Evolutionary conservation across 1,140 invertebrate species (phyloP), one percentile per base, ranked within the genome.

Genomic region (Scaptodrosophila lebanonensis): DNA sequence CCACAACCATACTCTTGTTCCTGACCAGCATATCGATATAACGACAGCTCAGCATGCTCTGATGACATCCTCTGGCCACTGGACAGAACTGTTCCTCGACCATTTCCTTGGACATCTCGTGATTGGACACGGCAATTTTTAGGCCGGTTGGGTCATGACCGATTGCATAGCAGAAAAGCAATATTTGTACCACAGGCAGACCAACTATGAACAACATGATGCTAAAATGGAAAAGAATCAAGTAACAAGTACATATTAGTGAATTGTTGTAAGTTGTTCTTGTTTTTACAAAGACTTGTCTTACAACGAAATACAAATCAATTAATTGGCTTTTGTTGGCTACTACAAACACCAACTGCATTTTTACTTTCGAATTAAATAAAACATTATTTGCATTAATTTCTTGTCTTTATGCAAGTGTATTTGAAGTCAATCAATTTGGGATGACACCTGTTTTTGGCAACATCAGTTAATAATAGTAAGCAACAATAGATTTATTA

Each of bases 81-180:
- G 86, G 77, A 83, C 89, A 91, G 36, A 88, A 62, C 64, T 90
- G 88, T 30, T 88, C 87, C 20, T 88, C 83, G 36, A 88, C 87
- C 60, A 89, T 90, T 62, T 89, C 90, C 20, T 87, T 88, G 50
- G 89, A 89, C 65, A 93, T 87, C 88, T 97, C 95, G 52, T 94
- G 88, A 88, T 97, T 97, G 25, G 97, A 93, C 36, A 98, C 91
- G 0, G 93, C 96, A 40, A 99, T 86, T 54, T 91, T 92, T 1
- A 98, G 89, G 12, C 93, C 92, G 29, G 91, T 90, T 0, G 97
- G 97, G 82, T 97, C 94, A 60, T 94, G 93, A 9, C 97, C 97
- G 61, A 99, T 97, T 15, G 97, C 95, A 38, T 97, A 84, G 88
- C 97, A 98, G 89, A 98, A 99, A 3, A 99, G 88, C 17, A 97